phyloP scores from a whole-genome alignment of 2,888 invertebrate species.

The Caenorhabditis imperialis region DNA sequence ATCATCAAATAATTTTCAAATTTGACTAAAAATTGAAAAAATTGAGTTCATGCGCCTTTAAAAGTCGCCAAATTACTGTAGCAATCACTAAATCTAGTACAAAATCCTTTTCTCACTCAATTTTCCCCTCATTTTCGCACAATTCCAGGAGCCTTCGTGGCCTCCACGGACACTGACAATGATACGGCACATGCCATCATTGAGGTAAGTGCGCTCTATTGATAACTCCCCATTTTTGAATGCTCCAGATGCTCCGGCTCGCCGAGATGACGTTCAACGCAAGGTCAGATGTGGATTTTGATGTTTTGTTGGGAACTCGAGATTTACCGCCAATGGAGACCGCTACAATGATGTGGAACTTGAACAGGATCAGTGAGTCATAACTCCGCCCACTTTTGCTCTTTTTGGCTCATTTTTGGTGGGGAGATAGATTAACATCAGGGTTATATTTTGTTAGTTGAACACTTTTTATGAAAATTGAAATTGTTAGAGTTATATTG shows the following conservation, averaged over 20 bases:
- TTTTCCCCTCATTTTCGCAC: not conserved
- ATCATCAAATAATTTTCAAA: not conserved
- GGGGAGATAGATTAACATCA: too few species aligned
- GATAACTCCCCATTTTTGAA: too few species aligned
- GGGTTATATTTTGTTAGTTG: too few species aligned
- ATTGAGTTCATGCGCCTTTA: not conserved
- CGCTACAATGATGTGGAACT: slow-evolving; percentile 60
- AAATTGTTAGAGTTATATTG: too few species aligned
- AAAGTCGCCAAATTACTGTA: too few species aligned
- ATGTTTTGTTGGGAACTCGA: slow-evolving; percentile 65
- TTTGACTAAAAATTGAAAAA: not conserved
- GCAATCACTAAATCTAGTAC: too few species aligned
- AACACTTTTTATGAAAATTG: too few species aligned
- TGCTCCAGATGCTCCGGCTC: slow-evolving; percentile 63
- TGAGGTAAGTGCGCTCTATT: slow-evolving; percentile 29
- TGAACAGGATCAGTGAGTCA: slow-evolving; percentile 60
- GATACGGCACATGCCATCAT: slow-evolving; percentile 55
- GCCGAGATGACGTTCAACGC: slow-evolving; percentile 68
- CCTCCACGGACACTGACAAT: slow-evolving; percentile 55
- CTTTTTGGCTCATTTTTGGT: too few species aligned
- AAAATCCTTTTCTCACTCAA: too few species aligned
- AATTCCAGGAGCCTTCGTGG: slow-evolving; percentile 61
- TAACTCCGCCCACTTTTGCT: too few species aligned
- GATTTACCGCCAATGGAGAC: slow-evolving; percentile 64
- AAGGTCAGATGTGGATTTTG: slow-evolving; percentile 58